phyloP scores from a whole-genome alignment of 2,113 vertebrate species.

The Bubo bubo region DNA sequence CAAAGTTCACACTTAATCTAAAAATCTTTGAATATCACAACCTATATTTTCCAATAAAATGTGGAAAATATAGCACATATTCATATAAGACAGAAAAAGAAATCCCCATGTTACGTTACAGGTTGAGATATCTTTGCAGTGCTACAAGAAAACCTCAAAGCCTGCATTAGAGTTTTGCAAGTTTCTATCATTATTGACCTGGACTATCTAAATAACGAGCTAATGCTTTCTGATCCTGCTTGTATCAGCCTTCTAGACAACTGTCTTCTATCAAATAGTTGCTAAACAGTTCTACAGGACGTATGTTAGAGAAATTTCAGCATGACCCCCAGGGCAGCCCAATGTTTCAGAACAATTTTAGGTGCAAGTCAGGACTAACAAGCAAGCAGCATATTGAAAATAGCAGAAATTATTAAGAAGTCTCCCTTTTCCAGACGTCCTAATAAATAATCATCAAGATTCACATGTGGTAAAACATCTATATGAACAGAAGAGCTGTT shows the following conservation, averaged over 20 bases:
- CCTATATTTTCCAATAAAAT: neutral
- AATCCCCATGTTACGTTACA: fast-evolving
- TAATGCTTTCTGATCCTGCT: neutral
- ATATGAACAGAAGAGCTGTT: neutral
- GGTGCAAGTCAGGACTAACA: neutral
- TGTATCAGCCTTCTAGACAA: neutral
- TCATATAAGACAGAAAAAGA: neutral
- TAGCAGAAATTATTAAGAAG: neutral
- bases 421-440: neutral
- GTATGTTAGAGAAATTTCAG: neutral
- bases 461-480: neutral
- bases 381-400: neutral
- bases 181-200: neutral
- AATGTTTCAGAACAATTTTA: neutral
- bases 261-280: neutral
- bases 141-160: neutral
- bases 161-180: neutral
- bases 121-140: neutral
- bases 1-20: neutral
- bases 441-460: neutral
- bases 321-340: fast-evolving
- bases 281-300: neutral
- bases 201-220: neutral
- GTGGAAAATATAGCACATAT: neutral
- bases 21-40: neutral